Conservation (phyloP, 2,888 invertebrate species). For the Coenonympha glycerion region DNA sequence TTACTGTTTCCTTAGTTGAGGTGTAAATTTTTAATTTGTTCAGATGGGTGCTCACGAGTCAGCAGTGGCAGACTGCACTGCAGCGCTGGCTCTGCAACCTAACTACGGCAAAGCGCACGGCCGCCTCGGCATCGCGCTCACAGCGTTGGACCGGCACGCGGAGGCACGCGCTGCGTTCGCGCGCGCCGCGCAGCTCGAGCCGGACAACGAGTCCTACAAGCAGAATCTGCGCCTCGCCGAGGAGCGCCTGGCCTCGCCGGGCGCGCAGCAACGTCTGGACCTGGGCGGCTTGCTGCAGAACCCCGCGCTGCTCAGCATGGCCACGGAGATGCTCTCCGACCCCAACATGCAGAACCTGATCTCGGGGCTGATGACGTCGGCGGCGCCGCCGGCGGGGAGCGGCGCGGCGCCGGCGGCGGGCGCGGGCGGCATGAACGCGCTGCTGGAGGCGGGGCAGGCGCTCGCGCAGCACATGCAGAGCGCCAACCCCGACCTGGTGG, state of each 20-base stretch:
- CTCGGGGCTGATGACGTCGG: constrained; percentile 73
- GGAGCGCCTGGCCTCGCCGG: constrained; percentile 81
- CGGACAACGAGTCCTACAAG: constrained; percentile 91
- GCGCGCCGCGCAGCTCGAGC: constrained; percentile 92
- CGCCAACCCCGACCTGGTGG: constrained; percentile 88
- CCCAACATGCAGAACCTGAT: constrained; percentile 88
- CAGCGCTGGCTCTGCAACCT: constrained; percentile 91
- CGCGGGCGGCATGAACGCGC: constrained; percentile 53
- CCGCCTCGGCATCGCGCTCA: constrained; percentile 91
- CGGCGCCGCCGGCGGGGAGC: constrained; percentile 33
- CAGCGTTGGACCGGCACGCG: constrained; percentile 86
- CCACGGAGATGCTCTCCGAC: constrained; percentile 88
- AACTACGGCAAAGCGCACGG: constrained; percentile 97
- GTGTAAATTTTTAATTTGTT: background rate
- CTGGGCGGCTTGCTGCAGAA: constrained; percentile 83
- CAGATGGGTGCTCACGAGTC: constrained; percentile 84
- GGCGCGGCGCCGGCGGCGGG: constrained; percentile 24
- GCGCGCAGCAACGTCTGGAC: constrained; percentile 74
- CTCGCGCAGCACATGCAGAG: constrained; percentile 88
- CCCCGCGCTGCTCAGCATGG: constrained; percentile 89
- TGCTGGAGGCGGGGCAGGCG: constrained; percentile 82
- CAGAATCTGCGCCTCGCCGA: constrained; percentile 90
- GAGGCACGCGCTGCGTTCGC: constrained; percentile 91
- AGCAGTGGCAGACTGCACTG: constrained; percentile 93
- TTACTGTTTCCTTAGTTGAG: background rate